Evolutionary conservation across 1,140 invertebrate species (phyloP).

Genomic region (Drosophila tropicalis): DNA sequence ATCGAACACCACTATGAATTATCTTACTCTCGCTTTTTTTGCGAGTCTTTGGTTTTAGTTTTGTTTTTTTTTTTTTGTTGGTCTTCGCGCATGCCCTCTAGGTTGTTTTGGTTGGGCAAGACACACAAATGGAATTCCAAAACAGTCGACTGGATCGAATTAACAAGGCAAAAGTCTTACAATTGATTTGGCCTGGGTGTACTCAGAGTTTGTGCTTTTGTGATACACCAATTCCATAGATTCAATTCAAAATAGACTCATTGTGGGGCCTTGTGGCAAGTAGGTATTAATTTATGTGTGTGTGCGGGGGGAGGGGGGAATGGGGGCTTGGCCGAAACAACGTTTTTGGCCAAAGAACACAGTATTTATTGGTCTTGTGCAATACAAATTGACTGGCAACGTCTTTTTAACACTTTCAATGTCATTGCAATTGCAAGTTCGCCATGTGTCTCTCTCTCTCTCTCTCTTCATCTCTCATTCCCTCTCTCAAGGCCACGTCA

Average conservation of each 20-base stretch:
- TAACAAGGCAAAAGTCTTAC: constrained; percentile 6
- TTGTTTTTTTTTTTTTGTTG: background rate
- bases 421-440: constrained; percentile 69
- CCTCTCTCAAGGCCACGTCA: constrained; percentile 53
- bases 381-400: constrained; percentile 44
- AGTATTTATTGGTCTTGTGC: constrained; percentile 42
- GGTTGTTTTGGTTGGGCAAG: constrained; percentile 23
- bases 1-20: constrained; percentile 9
- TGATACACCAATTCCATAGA: background rate
- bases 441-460: background rate
- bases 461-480: background rate
- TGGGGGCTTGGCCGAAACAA: no score
- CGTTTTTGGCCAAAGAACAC: constrained; percentile 25
- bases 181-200: constrained; percentile 1
- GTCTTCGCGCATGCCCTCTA: constrained; percentile 35
- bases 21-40: constrained; percentile 42
- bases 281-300: background rate
- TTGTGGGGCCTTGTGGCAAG: background rate
- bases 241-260: background rate
- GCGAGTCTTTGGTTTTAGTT: background rate
- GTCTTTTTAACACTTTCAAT: constrained; percentile 64
- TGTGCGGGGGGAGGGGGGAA: no score
- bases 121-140: constrained; percentile 53
- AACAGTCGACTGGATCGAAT: constrained; percentile 29
- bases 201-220: background rate